Evolutionary conservation across 2,113 vertebrate species (phyloP).

Genomic region (Salvelinus namaycush): DNA sequence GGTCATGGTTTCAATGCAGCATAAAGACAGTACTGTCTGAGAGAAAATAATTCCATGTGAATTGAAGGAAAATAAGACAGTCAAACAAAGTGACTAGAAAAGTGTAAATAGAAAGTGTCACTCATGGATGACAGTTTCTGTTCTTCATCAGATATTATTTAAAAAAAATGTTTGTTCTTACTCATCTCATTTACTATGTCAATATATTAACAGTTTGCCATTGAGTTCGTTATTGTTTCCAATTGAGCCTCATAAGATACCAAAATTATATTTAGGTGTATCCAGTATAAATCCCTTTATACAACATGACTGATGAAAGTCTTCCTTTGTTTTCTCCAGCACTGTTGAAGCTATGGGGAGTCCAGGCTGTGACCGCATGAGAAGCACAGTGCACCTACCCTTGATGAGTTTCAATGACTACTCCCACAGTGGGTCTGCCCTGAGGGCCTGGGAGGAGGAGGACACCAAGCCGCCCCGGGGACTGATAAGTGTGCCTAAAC

Average conservation of each 20-base stretch:
- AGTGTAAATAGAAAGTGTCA: no score
- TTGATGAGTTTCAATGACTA: slow-evolving; percentile 19
- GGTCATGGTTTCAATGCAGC: slow-evolving; percentile 17
- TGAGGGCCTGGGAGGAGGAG: slow-evolving; percentile 63
- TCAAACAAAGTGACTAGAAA: background rate
- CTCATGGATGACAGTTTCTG: background rate
- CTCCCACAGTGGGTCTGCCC: slow-evolving; percentile 15
- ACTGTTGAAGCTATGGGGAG: slow-evolving; percentile 77
- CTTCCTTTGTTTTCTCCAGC: slow-evolving; percentile 4
- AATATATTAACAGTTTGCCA: background rate
- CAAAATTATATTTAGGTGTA: background rate
- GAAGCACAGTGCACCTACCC: slow-evolving; percentile 42
- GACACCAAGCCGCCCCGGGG: slow-evolving; percentile 64
- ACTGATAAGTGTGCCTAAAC: slow-evolving; percentile 66
- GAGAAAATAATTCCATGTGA: background rate
- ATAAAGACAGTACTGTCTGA: slow-evolving; percentile 17
- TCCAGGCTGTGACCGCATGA: slow-evolving; percentile 68
- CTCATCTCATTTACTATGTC: background rate
- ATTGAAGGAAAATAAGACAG: background rate
- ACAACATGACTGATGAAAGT: background rate
- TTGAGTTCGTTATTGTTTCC: background rate
- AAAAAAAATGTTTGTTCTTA: background rate
- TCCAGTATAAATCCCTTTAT: background rate
- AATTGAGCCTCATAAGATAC: background rate
- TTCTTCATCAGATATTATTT: background rate